phyloP scores from a whole-genome alignment of 1,140 invertebrate genomes.

The Temnothorax nylanderi region DNA sequence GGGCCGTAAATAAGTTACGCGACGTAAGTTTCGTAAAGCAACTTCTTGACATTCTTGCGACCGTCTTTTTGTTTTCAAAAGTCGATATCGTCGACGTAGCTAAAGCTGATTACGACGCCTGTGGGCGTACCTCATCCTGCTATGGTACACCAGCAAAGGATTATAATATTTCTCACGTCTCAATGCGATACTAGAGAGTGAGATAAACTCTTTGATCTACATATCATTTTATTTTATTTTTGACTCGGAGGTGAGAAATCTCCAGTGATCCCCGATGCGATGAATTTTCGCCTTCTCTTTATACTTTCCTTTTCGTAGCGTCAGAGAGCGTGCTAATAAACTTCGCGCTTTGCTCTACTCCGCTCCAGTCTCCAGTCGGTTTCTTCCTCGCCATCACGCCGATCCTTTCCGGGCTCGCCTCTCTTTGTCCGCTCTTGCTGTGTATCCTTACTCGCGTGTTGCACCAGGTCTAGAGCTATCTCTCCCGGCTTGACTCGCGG shows the following conservation, averaged over 20 bases:
- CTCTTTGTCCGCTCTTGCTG: conserved; percentile 43
- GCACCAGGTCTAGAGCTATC: conserved; percentile 55
- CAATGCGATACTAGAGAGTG: neutral
- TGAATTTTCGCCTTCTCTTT: neutral
- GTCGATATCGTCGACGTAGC: neutral
- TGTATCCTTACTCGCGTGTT: conserved; percentile 51
- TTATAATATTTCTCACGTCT: conserved; percentile 18
- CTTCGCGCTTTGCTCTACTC: neutral
- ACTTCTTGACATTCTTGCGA: neutral
- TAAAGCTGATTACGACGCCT: neutral
- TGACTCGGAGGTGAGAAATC: neutral
- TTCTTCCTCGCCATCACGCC: conserved; percentile 41
- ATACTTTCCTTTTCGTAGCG: conserved; percentile 9
- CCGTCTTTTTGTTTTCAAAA: neutral
- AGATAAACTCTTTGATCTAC: neutral
- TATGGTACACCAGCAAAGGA: neutral
- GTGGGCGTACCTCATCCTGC: neutral
- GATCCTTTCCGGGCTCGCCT: conserved; percentile 58
- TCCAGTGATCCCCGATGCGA: neutral
- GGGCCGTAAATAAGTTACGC: neutral
- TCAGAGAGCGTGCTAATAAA: conserved; percentile 34
- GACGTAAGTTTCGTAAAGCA: neutral
- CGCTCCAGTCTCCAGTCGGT: neutral
- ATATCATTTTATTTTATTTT: neutral
- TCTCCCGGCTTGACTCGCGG: conserved; percentile 55